Evolutionary conservation across 2,888 invertebrate genomes (phyloP).

Genomic region (Periphyllus acericola): DNA sequence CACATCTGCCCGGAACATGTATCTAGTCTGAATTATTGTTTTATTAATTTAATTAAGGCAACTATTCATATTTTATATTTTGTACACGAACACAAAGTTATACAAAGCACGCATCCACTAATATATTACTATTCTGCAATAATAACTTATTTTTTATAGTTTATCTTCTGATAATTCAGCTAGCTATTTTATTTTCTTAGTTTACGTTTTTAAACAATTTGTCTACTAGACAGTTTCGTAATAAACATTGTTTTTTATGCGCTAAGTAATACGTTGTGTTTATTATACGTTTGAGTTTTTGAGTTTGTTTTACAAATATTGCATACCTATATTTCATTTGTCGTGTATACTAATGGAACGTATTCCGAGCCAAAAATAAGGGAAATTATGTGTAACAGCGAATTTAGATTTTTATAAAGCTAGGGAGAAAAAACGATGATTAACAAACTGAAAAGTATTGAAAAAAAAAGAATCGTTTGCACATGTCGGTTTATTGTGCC

Average conservation of each 20-base stretch:
- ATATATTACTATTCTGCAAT: not conserved
- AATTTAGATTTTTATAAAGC: not conserved
- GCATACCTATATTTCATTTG: constrained; percentile 3
- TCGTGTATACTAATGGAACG: not conserved
- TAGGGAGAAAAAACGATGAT: not conserved
- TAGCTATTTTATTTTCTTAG: not conserved
- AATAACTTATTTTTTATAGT: not conserved
- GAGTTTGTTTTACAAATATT: not conserved
- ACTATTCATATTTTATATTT: not conserved
- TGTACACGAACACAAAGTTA: not conserved
- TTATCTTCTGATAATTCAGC: constrained; percentile 3
- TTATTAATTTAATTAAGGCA: not conserved
- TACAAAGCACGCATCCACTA: not conserved
- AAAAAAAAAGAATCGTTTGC: not conserved
- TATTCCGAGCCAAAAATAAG: not conserved
- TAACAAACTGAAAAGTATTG: not conserved
- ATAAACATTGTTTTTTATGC: not conserved
- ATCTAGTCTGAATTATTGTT: not conserved
- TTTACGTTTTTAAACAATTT: not conserved
- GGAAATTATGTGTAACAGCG: not conserved
- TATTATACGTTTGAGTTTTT: not conserved
- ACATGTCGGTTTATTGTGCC: not conserved
- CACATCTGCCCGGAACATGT: not conserved
- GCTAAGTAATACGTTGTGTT: not conserved
- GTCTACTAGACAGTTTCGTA: constrained; percentile 15